phyloP scores from a whole-genome alignment of 2,797 vertebrate genomes.

The Microctenopoma lineatum region DNA sequence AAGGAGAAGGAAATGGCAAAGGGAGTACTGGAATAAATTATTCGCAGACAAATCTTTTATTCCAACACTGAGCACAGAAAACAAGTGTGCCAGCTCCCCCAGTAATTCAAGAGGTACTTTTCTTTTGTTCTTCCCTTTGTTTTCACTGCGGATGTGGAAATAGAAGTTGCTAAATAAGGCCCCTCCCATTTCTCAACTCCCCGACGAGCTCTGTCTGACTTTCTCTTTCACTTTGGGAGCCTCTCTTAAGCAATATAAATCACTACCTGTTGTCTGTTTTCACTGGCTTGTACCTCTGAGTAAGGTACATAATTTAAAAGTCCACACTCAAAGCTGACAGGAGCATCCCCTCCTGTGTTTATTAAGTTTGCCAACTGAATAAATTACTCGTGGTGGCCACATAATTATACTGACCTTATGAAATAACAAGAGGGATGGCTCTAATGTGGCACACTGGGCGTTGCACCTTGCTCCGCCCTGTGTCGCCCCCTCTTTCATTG shows the following conservation, averaged over 20 bases:
- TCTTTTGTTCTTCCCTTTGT: constrained; percentile 83
- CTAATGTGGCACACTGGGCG: constrained; percentile 52
- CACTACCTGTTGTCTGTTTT: constrained; percentile 78
- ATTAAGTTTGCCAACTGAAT: constrained; percentile 78
- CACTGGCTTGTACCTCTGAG: constrained; percentile 45
- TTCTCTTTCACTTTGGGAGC: constrained; percentile 49
- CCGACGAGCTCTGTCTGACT: constrained; percentile 60
- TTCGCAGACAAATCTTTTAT: constrained; percentile 81
- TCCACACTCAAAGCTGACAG: constrained; percentile 43
- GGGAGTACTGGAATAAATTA: constrained; percentile 80
- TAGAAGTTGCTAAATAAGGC: constrained; percentile 82
- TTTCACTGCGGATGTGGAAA: constrained; percentile 75
- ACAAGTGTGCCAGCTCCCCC: constrained; percentile 86
- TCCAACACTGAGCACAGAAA: constrained; percentile 74
- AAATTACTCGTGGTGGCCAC: constrained; percentile 70
- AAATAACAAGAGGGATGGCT: constrained; percentile 75
- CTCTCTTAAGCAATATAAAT: constrained; percentile 67
- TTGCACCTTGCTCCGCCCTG: constrained; percentile 40
- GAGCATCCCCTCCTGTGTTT: constrained; percentile 66
- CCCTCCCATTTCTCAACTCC: constrained; percentile 68
- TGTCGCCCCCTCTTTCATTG: constrained; percentile 49
- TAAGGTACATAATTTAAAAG: constrained; percentile 72
- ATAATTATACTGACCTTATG: constrained; percentile 83
- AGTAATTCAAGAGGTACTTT: constrained; percentile 82
- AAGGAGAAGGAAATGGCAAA: constrained; percentile 74